Base-by-base conservation (phyloP, 2,888 invertebrate genomes). In the Scaeva pyrastri region DNA sequence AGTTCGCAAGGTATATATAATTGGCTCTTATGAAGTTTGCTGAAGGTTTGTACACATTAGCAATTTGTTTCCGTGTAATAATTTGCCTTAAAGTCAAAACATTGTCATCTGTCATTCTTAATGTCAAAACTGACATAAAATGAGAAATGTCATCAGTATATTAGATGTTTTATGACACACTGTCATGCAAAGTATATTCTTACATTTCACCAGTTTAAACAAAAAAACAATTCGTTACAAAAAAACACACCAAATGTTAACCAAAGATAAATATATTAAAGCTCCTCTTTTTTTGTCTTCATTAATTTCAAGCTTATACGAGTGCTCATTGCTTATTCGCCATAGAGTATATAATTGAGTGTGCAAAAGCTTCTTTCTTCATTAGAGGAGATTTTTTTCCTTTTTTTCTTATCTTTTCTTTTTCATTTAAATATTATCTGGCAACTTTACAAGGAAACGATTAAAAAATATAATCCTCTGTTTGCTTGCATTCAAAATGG, bases 401-500 rank as follows among this genome's bases (percentile, higher is more conserved):
- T 11, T 50, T 50, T 48, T 2, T 36, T 56, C n/a, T n/a, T n/a
- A n/a, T n/a, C n/a, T n/a, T 56, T 43, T 56, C 62, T 66, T 55
- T 71, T 81, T 50, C 62, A 58, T 64, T 50, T 31, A 8, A 31
- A 31, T 31, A 31, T 31, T 31, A 31, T 64, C 52, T 45, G 66
- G 71, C 76, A 82, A 58, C 72, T 76, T 66, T 21, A 60, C 58
- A 56, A 82, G 76, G 71, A 82, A 82, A 43, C 31, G 52, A 82
- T 76, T 82, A 62, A 66, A 71, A n/a, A 70, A 73, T 26, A 48
- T 23, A 70, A 60, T 26, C 43, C 48, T 64, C 60, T 50, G 16
- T 52, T 48, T 75, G 48, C 52, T 55, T 75, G 48, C 52, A 84
- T 56, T 23, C 14, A 58, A 71, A 80, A 72, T 55, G 66, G 76